Evolutionary conservation across 2,888 invertebrate genomes (phyloP).

Genomic region (Eugnorisma glareosa): DNA sequence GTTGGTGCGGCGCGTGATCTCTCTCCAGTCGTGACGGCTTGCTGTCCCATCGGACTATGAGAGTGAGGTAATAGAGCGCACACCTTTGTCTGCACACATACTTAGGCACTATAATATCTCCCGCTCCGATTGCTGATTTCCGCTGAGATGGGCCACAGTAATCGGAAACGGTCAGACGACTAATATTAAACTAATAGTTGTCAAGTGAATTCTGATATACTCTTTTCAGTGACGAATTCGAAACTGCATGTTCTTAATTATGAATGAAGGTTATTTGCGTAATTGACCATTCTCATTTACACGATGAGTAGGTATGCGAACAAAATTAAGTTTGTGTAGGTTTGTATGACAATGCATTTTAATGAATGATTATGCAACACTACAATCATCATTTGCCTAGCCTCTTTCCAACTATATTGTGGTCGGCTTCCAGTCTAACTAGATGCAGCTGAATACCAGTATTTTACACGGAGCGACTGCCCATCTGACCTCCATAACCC

Average conservation of each 20-base stretch:
- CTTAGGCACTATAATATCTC: neutral
- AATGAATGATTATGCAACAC: neutral
- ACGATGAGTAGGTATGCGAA: neutral
- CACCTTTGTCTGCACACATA: neutral
- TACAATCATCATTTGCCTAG: no score
- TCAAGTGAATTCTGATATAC: neutral
- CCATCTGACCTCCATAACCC: no score
- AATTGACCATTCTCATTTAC: neutral
- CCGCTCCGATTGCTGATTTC: neutral
- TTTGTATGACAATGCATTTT: conserved; percentile 5
- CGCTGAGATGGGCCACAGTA: neutral
- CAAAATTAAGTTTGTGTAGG: neutral
- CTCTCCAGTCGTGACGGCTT: neutral
- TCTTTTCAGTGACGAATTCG: neutral
- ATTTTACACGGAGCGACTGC: no score
- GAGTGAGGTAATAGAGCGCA: neutral
- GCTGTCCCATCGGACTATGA: neutral
- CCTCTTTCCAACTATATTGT: no score
- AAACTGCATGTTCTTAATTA: neutral
- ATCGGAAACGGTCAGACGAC: neutral
- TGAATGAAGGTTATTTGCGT: neutral
- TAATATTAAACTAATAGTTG: neutral
- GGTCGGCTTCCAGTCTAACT: no score
- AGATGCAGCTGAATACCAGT: no score
- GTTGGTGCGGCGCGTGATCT: neutral